Evolutionary conservation across 2,797 vertebrate species (phyloP), one percentile per base, ranked within the genome.

Genomic region (Pangasius mekongensis): DNA sequence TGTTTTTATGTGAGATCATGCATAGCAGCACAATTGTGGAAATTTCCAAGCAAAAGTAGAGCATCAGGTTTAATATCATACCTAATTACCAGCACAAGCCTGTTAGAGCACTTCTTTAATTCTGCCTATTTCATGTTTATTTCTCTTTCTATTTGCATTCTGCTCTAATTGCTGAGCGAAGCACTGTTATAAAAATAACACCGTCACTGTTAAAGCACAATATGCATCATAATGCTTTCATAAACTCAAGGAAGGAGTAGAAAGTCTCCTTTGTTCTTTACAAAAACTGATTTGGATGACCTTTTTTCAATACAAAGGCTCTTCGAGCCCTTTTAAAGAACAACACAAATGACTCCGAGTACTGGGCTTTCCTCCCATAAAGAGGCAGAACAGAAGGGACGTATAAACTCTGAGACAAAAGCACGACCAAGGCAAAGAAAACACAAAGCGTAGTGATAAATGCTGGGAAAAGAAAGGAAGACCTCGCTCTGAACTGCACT

Each of bases 361-460:
- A 1, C 13, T 49, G n/a, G 27, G 36, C 62, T 27, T 69, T 74
- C 80, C 69, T 67, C 47, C 69, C 36, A 77, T 47, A 66, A 54
- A 83, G 30, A 83, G 60, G 43, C 1, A 18, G 58, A 54, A 67
- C 64, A 49, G 54, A 43, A 74, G 77, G 49, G 54, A 85, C 9
- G 2, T 24, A 20, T 58, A 80, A 88, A 67, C 76, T 52, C 33
- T 2, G 20, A 62, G 58, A 83, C 85, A 86, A 86, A 69, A 83
- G 88, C 80, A 18, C 8, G 49, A 74, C 43, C 24, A 24, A 83
- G 84, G 56, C 36, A 43, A 86, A 33, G 71, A 77, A 83, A 66
- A 58, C 24, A 58, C 43, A 82, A 74, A 39, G 43, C 27, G 1
- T 64, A 13, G 39, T 33, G 47, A 89, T 54, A 60, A 74, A 86